These are phyloP conservation scores for Garra rufa DNA, from an alignment of 2,113 vertebrate genomes.

Conservation along the genomic window DNA sequence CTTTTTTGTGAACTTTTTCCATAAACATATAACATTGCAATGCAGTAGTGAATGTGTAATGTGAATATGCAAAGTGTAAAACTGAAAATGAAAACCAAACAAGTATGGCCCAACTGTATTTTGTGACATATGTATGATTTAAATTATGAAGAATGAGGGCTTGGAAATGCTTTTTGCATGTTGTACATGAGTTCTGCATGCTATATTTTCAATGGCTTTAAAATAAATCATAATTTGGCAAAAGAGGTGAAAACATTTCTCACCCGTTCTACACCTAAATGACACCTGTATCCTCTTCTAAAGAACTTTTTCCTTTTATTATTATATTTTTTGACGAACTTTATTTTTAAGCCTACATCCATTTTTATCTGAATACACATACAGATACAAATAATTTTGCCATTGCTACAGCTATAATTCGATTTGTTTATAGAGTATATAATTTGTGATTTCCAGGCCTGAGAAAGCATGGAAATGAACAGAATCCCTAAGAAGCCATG, in stretches of 20 bases:
- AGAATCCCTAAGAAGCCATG: not conserved
- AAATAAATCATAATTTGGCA: not conserved
- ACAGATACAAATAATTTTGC: no score
- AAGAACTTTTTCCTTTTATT: not conserved
- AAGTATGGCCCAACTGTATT: not conserved
- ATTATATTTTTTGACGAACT: not conserved
- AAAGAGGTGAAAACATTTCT: not conserved
- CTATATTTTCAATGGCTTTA: not conserved
- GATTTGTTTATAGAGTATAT: no score
- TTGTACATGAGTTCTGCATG: not conserved
- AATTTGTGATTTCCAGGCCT: not conserved
- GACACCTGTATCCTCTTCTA: not conserved
- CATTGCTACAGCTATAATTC: no score
- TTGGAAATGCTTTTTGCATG: not conserved
- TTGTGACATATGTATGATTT: not conserved
- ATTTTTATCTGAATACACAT: no score
- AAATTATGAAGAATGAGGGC: not conserved
- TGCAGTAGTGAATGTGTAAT: not conserved
- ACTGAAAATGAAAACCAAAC: no score
- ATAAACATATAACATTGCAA: not conserved
- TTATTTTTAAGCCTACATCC: no score
- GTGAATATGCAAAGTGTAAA: not conserved
- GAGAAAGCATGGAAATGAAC: not conserved
- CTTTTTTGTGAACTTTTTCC: not conserved
- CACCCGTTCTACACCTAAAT: not conserved